phyloP scores from a whole-genome alignment of 2,888 invertebrate species.

The Archips xylosteana region DNA sequence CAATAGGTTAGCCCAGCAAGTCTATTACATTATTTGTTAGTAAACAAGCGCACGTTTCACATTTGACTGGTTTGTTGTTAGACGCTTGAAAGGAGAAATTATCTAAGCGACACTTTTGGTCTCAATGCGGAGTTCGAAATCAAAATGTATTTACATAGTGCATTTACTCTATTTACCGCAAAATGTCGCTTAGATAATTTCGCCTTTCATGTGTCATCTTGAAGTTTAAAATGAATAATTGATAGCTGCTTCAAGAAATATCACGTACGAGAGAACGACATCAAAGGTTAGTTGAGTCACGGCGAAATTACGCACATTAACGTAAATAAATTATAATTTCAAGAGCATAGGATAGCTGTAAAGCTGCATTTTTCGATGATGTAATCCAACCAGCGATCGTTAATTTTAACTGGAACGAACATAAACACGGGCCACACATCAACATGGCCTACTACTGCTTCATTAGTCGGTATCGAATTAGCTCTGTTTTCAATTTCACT shows the following conservation, averaged over 20 bases:
- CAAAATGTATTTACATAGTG: too few species aligned
- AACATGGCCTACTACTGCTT: conserved; percentile 39
- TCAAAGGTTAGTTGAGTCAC: conserved; percentile 51
- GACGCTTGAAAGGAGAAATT: too few species aligned
- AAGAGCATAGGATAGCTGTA: conserved; percentile 48
- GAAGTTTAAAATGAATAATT: not conserved
- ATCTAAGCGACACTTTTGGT: too few species aligned
- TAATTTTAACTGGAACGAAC: conserved; percentile 59
- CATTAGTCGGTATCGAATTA: conserved; percentile 42
- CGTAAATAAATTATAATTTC: conserved; percentile 50
- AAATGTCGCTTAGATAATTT: too few species aligned
- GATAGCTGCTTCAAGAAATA: not conserved
- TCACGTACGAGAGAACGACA: conserved; percentile 48
- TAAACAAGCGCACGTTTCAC: conserved; percentile 21
- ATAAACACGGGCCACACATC: conserved; percentile 41
- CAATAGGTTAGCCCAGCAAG: conserved; percentile 28
- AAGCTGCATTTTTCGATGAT: conserved; percentile 58
- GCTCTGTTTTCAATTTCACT: conserved; percentile 35
- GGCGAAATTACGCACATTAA: conserved; percentile 18
- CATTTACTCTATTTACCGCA: too few species aligned
- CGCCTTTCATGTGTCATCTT: not conserved
- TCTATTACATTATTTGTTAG: conserved; percentile 15
- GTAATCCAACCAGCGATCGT: conserved; percentile 56
- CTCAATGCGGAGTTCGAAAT: too few species aligned
- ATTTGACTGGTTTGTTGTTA: not conserved